Percentiles rank a stretch among this genome's conserved stretches.
Conservation (phyloP, 1,140 invertebrate species). For the Potamilus streckersoni region DNA sequence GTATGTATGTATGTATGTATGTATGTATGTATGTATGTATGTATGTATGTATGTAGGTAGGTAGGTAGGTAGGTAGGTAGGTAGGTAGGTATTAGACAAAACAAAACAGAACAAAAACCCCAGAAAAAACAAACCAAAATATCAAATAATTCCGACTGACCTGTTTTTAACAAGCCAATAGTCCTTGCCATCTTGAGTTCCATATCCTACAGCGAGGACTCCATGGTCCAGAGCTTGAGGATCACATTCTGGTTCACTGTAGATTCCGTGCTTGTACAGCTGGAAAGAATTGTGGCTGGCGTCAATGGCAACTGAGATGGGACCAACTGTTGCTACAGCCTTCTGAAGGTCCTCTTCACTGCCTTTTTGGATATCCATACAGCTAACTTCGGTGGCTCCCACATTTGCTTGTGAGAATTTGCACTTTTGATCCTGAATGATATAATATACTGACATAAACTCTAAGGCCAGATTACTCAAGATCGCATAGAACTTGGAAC, state of each 20-base stretch:
- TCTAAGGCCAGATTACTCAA: no score
- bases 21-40: no score
- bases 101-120: no score
- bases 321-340: conserved; percentile 66
- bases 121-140: no score
- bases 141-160: no score
- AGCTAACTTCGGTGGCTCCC: conserved; percentile 50
- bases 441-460: no score
- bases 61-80: no score
- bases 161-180: conserved; percentile 45
- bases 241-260: conserved; percentile 34
- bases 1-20: no score
- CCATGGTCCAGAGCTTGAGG: conserved; percentile 79
- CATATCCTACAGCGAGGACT: conserved; percentile 85
- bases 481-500: no score
- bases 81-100: no score
- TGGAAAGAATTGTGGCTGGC: conserved; percentile 57
- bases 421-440: conserved; percentile 70
- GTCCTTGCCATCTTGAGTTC: conserved; percentile 63
- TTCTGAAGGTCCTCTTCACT: conserved; percentile 60
- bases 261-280: conserved; percentile 55
- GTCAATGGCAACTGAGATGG: conserved; percentile 70
- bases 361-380: conserved; percentile 48
- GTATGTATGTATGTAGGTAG: no score
- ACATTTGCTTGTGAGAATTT: conserved; percentile 59